phyloP scores from a whole-genome alignment of 1,140 invertebrate genomes.

The Drosophila kikkawai region DNA sequence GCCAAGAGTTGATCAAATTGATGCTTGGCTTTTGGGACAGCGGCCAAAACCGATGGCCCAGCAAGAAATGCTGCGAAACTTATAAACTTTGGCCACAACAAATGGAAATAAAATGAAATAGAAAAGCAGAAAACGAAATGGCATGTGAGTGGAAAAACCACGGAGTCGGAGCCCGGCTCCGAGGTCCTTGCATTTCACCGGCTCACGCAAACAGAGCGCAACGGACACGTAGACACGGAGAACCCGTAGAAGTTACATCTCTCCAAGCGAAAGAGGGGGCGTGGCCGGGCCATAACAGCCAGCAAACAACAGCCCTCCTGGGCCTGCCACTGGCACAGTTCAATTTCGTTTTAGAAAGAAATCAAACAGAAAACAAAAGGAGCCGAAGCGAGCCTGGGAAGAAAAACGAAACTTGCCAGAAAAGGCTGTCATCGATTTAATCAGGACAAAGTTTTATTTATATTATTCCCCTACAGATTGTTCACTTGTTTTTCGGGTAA shows the following conservation, averaged over 20 bases:
- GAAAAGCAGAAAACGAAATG: slow-evolving; percentile 47
- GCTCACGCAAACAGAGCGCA: slow-evolving; percentile 66
- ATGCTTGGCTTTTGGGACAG: slow-evolving; percentile 73
- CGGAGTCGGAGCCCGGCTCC: slow-evolving; percentile 14
- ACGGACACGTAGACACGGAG: slow-evolving; percentile 54
- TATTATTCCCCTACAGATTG: slow-evolving; percentile 32
- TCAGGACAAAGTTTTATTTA: slow-evolving; percentile 48
- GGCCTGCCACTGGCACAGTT: slow-evolving; percentile 73
- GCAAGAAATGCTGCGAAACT: slow-evolving; percentile 52
- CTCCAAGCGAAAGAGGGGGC: slow-evolving; percentile 19
- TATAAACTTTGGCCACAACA: slow-evolving; percentile 62
- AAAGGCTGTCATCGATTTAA: slow-evolving; percentile 57
- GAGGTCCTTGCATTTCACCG: slow-evolving; percentile 41
- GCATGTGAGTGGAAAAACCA: slow-evolving; percentile 34
- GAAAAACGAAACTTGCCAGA: slow-evolving; percentile 44
- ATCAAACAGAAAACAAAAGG: slow-evolving; percentile 29
- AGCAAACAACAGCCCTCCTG: slow-evolving; percentile 65
- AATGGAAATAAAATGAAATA: slow-evolving; percentile 42
- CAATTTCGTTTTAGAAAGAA: slow-evolving; percentile 61
- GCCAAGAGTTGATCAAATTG: slow-evolving; percentile 80
- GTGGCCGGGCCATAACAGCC: slow-evolving; percentile 27
- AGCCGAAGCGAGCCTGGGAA: slow-evolving; percentile 10
- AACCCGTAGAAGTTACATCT: slow-evolving; percentile 36
- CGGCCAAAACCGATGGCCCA: slow-evolving; percentile 55
- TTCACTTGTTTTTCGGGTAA: slow-evolving; percentile 34